Evolutionary conservation across 2,888 invertebrate genomes (phyloP).

Genomic region (Ctena decussata): DNA sequence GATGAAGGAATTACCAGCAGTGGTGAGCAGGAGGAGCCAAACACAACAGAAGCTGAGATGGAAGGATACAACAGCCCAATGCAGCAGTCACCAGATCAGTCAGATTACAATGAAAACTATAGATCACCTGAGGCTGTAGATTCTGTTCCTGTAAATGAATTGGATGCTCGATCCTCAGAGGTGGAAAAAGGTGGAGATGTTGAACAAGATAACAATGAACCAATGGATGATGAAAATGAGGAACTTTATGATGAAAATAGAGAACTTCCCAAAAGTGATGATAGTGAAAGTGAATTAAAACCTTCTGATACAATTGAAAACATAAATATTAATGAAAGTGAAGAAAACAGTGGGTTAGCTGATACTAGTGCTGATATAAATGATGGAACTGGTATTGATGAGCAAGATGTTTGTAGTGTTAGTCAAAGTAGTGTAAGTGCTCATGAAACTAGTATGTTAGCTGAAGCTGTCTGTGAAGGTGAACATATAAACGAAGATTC

Average conservation of each 20-base stretch:
- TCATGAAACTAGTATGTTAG: neutral
- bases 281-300: neutral
- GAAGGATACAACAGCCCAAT: conserved; percentile 40
- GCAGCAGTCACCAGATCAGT: conserved; percentile 52
- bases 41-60: neutral
- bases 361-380: neutral
- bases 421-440: neutral
- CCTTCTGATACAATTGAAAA: neutral
- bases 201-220: neutral
- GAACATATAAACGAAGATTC: neutral
- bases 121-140: neutral
- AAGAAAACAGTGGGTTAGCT: neutral
- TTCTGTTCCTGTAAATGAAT: neutral
- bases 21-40: neutral
- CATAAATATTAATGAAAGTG: neutral
- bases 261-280: neutral
- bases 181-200: neutral
- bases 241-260: neutral
- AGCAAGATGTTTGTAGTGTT: neutral
- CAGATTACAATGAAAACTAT: conserved; percentile 31
- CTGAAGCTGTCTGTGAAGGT: neutral
- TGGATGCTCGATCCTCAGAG: neutral
- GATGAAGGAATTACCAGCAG: neutral
- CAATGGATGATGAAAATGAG: conserved; percentile 1
- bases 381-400: neutral